Base-by-base conservation (phyloP, 2,797 vertebrate genomes). In the Ctenochaetus hawaiiensis region DNA sequence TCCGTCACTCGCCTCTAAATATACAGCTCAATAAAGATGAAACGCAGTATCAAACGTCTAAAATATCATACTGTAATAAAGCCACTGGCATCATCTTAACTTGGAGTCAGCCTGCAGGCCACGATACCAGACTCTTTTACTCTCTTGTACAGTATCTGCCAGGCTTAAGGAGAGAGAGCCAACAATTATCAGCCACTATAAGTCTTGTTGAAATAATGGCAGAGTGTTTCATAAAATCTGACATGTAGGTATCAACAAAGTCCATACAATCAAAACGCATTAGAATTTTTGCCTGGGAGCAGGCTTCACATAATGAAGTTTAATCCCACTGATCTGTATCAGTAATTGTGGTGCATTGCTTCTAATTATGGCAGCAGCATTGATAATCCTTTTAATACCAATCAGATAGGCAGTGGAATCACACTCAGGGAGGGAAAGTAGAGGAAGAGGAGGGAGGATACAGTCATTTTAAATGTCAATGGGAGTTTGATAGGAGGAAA, bases 351-450 rank as follows among this genome's bases (percentile, higher is more conserved):
- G 65, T 80, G 90, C 79, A 89, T 94, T 93, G 90, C 81, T 80
- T 89, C 87, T 94, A 94, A 95, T 95, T 94, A 94, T 83, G 83
- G 91, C 85, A 72, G 84, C 81, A 82, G 87, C 92, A 93, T 82
- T 91, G 89, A 93, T 93, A 95, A 95, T 94, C 93, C 93, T 86
- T 80, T 94, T 95, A 94, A 94, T 93, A 91, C 91, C 86, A 87
- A 91, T 91, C 91, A 93, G 91, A 94, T 92, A 91, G 75, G 84
- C 67, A 37, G 77, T 58, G 78, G 72, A 91, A 66, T 82, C 82
- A 72, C 83, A 75, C 71, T 86, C 20, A 67, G 78, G 80, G 72
- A 87, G 79, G 72, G 75, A 43, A 62, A 74, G 77, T 23, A 53
- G 85, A 47, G 53, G 75, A 74, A 72, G 83, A 86, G 69, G 79